Percentiles rank a stretch among this genome's conserved stretches.
Evolutionary conservation across 1,140 invertebrate species (phyloP).

Genomic region (Tetraneura akinire): DNA sequence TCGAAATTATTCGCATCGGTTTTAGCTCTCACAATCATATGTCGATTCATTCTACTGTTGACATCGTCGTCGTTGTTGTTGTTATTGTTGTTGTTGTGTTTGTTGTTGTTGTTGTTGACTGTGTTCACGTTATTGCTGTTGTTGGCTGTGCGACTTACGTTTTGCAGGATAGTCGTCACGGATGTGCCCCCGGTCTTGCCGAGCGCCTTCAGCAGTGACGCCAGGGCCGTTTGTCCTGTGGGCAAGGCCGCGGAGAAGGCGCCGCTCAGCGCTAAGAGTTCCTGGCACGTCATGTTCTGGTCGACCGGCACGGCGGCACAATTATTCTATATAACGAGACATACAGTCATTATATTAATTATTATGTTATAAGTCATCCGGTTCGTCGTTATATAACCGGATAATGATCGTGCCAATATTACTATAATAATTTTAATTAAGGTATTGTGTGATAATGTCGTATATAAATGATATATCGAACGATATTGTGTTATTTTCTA

Average conservation of each 20-base stretch:
- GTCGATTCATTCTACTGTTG: conserved; percentile 7
- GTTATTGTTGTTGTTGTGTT: background rate
- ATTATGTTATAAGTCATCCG: too few species aligned
- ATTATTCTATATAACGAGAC: background rate
- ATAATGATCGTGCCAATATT: too few species aligned
- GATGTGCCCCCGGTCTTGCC: conserved; percentile 63
- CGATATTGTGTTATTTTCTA: background rate
- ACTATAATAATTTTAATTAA: too few species aligned
- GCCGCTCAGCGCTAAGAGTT: conserved; percentile 85
- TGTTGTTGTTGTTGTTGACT: background rate
- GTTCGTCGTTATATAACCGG: too few species aligned
- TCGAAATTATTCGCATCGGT: background rate
- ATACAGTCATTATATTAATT: background rate
- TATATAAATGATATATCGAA: background rate
- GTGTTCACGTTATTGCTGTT: background rate
- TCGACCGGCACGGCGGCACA: background rate
- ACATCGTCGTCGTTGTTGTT: background rate
- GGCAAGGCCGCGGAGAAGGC: conserved; percentile 87
- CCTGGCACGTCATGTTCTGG: conserved; percentile 83
- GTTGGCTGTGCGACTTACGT: background rate
- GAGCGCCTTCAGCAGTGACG: conserved; percentile 77
- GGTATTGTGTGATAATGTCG: too few species aligned
- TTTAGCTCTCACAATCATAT: conserved; percentile 15
- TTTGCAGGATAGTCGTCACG: conserved; percentile 31
- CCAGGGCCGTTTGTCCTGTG: conserved; percentile 79